Conservation (phyloP, 2,888 invertebrate genomes). For the Drosophila robusta region DNA sequence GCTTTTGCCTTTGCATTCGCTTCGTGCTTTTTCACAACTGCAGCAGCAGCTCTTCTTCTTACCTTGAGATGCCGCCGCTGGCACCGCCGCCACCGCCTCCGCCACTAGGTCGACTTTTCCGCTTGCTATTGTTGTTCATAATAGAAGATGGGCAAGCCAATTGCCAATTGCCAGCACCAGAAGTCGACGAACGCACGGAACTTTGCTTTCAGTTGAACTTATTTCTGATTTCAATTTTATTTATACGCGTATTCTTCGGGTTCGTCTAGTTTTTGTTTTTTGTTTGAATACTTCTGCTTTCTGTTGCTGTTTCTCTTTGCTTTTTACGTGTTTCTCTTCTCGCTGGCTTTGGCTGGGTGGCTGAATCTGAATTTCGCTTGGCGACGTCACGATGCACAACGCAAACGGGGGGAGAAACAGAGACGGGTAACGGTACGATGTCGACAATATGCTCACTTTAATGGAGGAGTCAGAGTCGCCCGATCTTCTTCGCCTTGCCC, state of each 20-base stretch:
- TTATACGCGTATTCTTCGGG: constrained; percentile 49
- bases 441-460: constrained; percentile 66
- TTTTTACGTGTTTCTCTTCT: constrained; percentile 44
- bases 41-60: constrained; percentile 71
- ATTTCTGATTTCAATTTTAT: constrained; percentile 59
- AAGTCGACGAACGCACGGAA: constrained; percentile 60
- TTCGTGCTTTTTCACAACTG: constrained; percentile 54
- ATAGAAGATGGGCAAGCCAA: constrained; percentile 63
- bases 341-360: constrained; percentile 52
- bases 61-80: constrained; percentile 80
- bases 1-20: constrained; percentile 56
- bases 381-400: constrained; percentile 66
- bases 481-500: constrained; percentile 58
- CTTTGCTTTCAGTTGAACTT: constrained; percentile 57
- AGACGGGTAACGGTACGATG: constrained; percentile 47
- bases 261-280: constrained; percentile 44
- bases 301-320: constrained; percentile 46
- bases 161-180: constrained; percentile 69
- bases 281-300: constrained; percentile 48
- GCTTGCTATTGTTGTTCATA: constrained; percentile 89
- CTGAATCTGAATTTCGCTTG: constrained; percentile 63
- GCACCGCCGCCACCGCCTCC: constrained; percentile 69
- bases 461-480: constrained; percentile 59
- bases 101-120: constrained; percentile 91
- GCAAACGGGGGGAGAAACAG: constrained; percentile 29